Base-by-base conservation (phyloP, 2,113 vertebrate species). In the Lynx canadensis region DNA sequence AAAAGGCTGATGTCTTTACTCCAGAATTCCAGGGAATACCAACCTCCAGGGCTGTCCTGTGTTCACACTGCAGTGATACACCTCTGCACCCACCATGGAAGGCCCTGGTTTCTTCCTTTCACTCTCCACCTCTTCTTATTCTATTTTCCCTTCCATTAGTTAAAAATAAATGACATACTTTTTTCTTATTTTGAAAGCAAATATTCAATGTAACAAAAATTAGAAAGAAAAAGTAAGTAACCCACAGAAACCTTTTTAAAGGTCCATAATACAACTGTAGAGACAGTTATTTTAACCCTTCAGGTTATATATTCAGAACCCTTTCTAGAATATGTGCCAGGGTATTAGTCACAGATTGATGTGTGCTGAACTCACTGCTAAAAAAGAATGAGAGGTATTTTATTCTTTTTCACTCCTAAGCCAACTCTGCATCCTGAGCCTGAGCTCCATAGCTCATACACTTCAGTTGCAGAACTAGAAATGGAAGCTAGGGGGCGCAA, bases 51-150 rank as follows among this genome's bases (percentile, higher is more conserved):
- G 4, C 29, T 25, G 5, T 33, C 3, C 38, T 50, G n/a, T 68
- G n/a, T 1, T 33, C 16, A 6, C 0, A 5, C 16, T 14, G 15
- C 6, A 50, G 4, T 0, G 1, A 1, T 5, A 14, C 31, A 1
- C 60, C 31, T 60, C 1, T 41, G 14, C 3, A 8, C 41, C 14
- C 2, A 9, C 25, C 5, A 3, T 21, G 5, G 25, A 79, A 84
- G 23, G 13, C 8, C 23, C 15, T n/a, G 16, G 4, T 15, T 86
- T 55, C 23, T 68, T n/a, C 50, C 19, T 89, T 21, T 94, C 12
- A 27, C 13, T 27, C 73, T 60, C 60, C 12, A 33, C 82, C 68
- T 38, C 85, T 94, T 45, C 13, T 85, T 66, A 36, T 33, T 86
- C 57, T 57, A n/a, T 84, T 85, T 38, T 11, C 33, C 29, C 5